These are phyloP conservation scores for Gastrophryne carolinensis DNA, from an alignment of 2,797 vertebrate genomes.

Conservation along the genomic window DNA sequence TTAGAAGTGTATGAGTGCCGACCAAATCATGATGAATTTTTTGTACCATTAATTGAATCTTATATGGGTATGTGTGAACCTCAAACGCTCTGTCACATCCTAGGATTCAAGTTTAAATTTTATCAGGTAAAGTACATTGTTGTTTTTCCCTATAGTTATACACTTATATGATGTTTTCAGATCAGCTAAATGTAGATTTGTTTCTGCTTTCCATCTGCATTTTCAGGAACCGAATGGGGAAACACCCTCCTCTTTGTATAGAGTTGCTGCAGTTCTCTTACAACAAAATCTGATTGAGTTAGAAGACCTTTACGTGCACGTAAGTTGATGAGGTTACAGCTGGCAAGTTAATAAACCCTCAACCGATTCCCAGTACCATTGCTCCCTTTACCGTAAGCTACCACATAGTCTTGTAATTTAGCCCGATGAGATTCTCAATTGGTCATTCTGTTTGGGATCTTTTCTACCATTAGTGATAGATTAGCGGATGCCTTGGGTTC, in stretches of 20 bases:
- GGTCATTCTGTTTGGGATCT: too few relatives aligned
- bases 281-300: slow-evolving; percentile 94
- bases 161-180: not conserved
- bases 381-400: too few relatives aligned
- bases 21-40: slow-evolving; percentile 94
- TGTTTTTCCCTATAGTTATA: not conserved
- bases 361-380: too few relatives aligned
- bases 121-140: slow-evolving; percentile 81
- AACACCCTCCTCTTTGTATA: slow-evolving; percentile 93
- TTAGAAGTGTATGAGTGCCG: slow-evolving; percentile 95
- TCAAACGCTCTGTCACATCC: slow-evolving; percentile 97
- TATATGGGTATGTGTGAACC: slow-evolving; percentile 96
- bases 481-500: too few relatives aligned
- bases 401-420: too few relatives aligned
- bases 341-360: too few relatives aligned
- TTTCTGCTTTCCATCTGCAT: slow-evolving; percentile 28
- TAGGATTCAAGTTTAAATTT: slow-evolving; percentile 98
- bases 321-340: too few relatives aligned
- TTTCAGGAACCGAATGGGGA: slow-evolving; percentile 93
- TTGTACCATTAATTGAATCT: slow-evolving; percentile 92
- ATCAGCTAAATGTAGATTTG: not conserved
- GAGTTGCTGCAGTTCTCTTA: slow-evolving; percentile 93
- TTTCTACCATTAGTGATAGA: too few relatives aligned
- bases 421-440: too few relatives aligned
- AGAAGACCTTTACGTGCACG: slow-evolving; percentile 96